phyloP scores from a whole-genome alignment of 1,140 invertebrate species.

The Kradibia gibbosae region DNA sequence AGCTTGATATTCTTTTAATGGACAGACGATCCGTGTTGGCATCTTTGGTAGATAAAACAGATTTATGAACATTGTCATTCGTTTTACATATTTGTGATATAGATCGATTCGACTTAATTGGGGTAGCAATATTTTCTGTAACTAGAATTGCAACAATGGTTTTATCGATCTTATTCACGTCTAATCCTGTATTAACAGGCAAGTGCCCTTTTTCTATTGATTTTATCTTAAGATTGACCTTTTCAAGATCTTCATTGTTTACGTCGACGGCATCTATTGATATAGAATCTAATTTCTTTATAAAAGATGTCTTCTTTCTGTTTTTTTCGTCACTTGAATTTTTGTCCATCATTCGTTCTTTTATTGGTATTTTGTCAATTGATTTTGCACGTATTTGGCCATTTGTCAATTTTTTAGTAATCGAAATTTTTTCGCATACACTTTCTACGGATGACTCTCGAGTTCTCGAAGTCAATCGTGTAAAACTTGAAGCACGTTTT shows the following conservation, averaged over 20 bases:
- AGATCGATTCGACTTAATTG: neutral
- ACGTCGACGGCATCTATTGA: neutral
- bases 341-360: neutral
- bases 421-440: neutral
- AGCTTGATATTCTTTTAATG: slow-evolving; percentile 40
- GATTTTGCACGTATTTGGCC: neutral
- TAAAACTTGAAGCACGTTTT: slow-evolving; percentile 31
- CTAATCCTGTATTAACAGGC: neutral
- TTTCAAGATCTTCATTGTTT: slow-evolving; percentile 13
- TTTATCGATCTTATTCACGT: slow-evolving; percentile 27
- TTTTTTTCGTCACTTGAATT: neutral
- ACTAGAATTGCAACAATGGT: slow-evolving; percentile 53
- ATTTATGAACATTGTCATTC: neutral
- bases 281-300: neutral
- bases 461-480: neutral
- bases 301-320: neutral
- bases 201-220: slow-evolving; percentile 5
- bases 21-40: neutral
- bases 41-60: neutral
- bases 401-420: neutral
- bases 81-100: neutral
- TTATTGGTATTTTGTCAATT: neutral
- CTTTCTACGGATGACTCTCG: neutral
- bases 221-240: slow-evolving; percentile 13
- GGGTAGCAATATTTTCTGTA: slow-evolving; percentile 18